A percentile compares a stretch with the other conserved stretches of the same genome.
Conservation (phyloP, 2,888 invertebrate species). For the Campaea margaritaria region DNA sequence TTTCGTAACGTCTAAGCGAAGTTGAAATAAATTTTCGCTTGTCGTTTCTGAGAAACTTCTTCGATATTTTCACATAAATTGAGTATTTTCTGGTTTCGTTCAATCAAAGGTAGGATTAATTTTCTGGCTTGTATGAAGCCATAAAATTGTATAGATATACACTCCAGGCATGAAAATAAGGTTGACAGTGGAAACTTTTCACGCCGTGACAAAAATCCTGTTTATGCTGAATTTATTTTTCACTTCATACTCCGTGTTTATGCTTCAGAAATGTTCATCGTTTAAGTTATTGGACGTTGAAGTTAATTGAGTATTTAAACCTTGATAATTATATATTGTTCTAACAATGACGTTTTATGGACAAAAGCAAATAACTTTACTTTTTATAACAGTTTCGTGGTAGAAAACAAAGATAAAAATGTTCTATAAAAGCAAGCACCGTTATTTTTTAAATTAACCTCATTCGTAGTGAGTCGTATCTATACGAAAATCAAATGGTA, state of each 20-base stretch:
- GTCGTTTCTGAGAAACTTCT: neutral
- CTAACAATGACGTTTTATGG: too few relatives aligned
- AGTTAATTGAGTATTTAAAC: neutral
- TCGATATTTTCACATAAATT: neutral
- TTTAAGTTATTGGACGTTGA: slow-evolving; percentile 11
- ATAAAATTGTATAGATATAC: slow-evolving; percentile 43
- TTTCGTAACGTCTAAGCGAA: neutral
- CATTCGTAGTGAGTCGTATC: too few relatives aligned
- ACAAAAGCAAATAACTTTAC: too few relatives aligned
- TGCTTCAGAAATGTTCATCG: slow-evolving; percentile 8
- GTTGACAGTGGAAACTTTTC: slow-evolving; percentile 46
- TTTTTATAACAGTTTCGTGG: too few relatives aligned
- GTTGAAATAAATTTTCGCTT: neutral
- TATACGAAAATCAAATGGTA: too few relatives aligned
- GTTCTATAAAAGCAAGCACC: too few relatives aligned
- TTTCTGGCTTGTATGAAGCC: slow-evolving; percentile 47
- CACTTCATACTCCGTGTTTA: slow-evolving; percentile 19
- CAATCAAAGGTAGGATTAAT: slow-evolving; percentile 44
- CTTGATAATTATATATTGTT: too few relatives aligned
- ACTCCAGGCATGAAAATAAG: slow-evolving; percentile 50
- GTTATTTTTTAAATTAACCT: too few relatives aligned
- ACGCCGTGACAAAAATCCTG: slow-evolving; percentile 45
- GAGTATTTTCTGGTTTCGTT: neutral
- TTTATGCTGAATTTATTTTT: slow-evolving; percentile 34
- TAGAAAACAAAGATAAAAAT: too few relatives aligned